Conservation (phyloP, 2,888 invertebrate species). For the Galeopsomyia nigrocyanea region DNA sequence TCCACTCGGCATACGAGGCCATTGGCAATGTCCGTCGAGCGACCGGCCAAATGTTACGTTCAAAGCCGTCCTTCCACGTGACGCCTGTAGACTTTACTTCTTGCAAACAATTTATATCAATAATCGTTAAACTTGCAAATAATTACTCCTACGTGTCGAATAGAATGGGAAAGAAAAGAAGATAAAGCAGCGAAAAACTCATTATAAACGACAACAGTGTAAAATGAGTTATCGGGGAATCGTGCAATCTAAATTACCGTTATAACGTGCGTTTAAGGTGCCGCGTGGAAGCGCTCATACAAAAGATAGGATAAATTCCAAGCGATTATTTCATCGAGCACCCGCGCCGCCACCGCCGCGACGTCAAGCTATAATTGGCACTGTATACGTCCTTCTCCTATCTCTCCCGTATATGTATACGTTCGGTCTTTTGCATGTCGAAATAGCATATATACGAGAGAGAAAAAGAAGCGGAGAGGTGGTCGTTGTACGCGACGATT, state of each 20-base stretch:
- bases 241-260: slow-evolving; percentile 33
- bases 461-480: slow-evolving; percentile 45
- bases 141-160: no score
- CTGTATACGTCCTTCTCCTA: slow-evolving; percentile 55
- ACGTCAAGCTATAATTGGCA: slow-evolving; percentile 59
- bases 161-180: no score
- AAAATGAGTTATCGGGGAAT: slow-evolving; percentile 27
- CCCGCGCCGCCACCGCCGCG: slow-evolving; percentile 45
- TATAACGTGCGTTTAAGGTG: slow-evolving; percentile 22
- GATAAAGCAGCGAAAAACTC: no score
- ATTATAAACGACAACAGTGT: background rate
- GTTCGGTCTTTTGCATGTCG: slow-evolving; percentile 56
- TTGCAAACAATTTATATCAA: background rate
- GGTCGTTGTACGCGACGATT: slow-evolving; percentile 27
- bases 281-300: slow-evolving; percentile 47
- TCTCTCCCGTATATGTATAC: no score
- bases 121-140: no score
- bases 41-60: slow-evolving; percentile 40
- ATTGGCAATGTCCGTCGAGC: slow-evolving; percentile 25
- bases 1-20: slow-evolving; percentile 1
- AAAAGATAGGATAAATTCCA: slow-evolving; percentile 51
- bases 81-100: no score
- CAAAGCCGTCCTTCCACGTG: slow-evolving; percentile 17
- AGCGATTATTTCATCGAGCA: slow-evolving; percentile 55
- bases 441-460: slow-evolving; percentile 55